Evolutionary conservation across 1,140 invertebrate species (phyloP).

Genomic region (Polypedilum vanderplanki): DNA sequence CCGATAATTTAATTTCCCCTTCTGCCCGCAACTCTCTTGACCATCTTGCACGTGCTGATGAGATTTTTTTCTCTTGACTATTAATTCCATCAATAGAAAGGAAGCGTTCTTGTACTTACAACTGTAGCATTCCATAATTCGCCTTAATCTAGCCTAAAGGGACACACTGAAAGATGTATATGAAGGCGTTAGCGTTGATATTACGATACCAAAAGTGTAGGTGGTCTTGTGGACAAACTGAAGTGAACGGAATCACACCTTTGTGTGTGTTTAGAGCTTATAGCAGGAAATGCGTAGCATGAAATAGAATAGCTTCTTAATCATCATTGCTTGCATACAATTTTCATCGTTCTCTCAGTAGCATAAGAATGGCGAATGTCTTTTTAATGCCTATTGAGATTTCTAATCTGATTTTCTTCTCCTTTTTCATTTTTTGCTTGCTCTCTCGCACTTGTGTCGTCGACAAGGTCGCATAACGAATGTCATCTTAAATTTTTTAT

Average conservation of each 20-base stretch:
- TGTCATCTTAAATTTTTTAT: no score
- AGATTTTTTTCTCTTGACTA: neutral
- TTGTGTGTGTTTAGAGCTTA: no score
- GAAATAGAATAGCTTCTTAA: neutral
- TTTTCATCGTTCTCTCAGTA: neutral
- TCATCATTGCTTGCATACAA: neutral
- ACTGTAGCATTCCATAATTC: neutral
- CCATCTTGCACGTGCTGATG: neutral
- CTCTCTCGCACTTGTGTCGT: neutral
- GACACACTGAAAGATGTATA: conserved; percentile 5
- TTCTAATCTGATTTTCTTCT: conserved; percentile 14
- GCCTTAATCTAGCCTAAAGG: neutral
- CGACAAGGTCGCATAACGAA: no score
- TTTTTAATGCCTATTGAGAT: conserved; percentile 19
- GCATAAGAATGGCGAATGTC: neutral
- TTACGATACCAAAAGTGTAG: neutral
- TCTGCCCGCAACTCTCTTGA: neutral
- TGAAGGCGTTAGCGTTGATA: neutral
- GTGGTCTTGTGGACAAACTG: no score
- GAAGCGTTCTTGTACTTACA: neutral
- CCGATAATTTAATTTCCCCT: neutral
- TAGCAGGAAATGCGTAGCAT: no score
- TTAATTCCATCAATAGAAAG: neutral
- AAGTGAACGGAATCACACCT: no score
- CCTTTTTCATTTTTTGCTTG: neutral